These are phyloP conservation scores for Dasypus novemcinctus DNA, from an alignment of 2,113 vertebrate genomes.

Conservation along the genomic window DNA sequence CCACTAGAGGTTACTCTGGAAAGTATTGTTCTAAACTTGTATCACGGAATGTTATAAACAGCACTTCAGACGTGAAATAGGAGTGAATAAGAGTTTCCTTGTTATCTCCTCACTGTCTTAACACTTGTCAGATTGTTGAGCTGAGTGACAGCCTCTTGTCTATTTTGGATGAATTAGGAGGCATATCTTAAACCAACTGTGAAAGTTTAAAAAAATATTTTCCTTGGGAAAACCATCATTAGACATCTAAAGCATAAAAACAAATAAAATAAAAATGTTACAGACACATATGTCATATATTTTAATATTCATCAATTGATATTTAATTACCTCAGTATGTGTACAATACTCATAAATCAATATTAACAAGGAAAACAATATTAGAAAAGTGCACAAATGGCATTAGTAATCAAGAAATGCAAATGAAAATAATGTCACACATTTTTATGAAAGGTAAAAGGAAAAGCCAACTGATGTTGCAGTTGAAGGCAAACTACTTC, in stretches of 20 bases:
- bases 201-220: background rate
- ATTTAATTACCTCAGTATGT: background rate
- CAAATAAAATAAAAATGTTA: background rate
- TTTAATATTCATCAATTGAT: background rate
- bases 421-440: background rate
- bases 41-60: background rate
- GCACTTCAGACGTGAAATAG: background rate
- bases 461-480: background rate
- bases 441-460: background rate
- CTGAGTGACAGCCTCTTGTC: background rate
- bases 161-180: background rate
- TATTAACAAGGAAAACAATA: background rate
- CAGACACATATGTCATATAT: background rate
- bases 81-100: background rate
- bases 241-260: background rate
- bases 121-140: background rate
- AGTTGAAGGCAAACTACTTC: background rate
- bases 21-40: background rate
- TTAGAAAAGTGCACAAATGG: background rate
- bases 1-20: background rate
- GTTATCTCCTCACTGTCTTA: background rate
- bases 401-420: background rate
- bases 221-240: background rate
- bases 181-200: background rate
- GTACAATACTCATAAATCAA: background rate